phyloP scores from a whole-genome alignment of 1,140 invertebrate species.

The Zaprionus capensis region DNA sequence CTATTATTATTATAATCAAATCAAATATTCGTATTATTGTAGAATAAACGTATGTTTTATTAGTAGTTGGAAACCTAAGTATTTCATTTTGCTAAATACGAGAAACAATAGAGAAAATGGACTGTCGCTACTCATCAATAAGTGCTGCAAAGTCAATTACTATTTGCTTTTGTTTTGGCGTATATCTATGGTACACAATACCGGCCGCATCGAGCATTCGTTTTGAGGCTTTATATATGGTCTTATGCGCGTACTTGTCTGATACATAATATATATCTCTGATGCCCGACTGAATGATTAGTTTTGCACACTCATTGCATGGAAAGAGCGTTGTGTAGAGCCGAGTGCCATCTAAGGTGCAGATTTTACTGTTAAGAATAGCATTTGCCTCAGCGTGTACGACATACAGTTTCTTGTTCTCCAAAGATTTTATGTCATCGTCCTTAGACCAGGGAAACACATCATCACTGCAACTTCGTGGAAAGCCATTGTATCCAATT shows the following conservation, averaged over 20 bases:
- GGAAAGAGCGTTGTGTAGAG: slow-evolving; percentile 96
- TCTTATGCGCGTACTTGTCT: slow-evolving; percentile 91
- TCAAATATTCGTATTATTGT: neutral
- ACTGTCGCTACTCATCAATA: slow-evolving; percentile 16
- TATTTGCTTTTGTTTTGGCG: slow-evolving; percentile 54
- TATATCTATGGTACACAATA: slow-evolving; percentile 86
- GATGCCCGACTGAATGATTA: slow-evolving; percentile 98
- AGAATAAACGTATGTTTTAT: neutral
- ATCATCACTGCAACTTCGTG: slow-evolving; percentile 94
- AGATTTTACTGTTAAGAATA: slow-evolving; percentile 94
- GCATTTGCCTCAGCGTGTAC: slow-evolving; percentile 99
- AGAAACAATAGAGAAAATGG: neutral
- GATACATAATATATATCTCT: slow-evolving; percentile 91
- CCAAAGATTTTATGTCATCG: slow-evolving; percentile 84
- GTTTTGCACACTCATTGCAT: slow-evolving; percentile 98
- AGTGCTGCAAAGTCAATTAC: slow-evolving; percentile 56
- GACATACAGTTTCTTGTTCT: slow-evolving; percentile 95
- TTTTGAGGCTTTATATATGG: slow-evolving; percentile 89
- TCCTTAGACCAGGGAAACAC: slow-evolving; percentile 93
- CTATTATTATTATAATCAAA: neutral
- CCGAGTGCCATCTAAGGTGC: slow-evolving; percentile 90
- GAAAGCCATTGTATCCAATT: slow-evolving; percentile 98
- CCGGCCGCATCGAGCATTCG: slow-evolving; percentile 91
- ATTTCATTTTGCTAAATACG: neutral
- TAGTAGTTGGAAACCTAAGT: neutral